A percentile compares a stretch with the other conserved stretches of the same genome.
Evolutionary conservation across 2,888 invertebrate species (phyloP).

Genomic region (Torymus texanus): DNA sequence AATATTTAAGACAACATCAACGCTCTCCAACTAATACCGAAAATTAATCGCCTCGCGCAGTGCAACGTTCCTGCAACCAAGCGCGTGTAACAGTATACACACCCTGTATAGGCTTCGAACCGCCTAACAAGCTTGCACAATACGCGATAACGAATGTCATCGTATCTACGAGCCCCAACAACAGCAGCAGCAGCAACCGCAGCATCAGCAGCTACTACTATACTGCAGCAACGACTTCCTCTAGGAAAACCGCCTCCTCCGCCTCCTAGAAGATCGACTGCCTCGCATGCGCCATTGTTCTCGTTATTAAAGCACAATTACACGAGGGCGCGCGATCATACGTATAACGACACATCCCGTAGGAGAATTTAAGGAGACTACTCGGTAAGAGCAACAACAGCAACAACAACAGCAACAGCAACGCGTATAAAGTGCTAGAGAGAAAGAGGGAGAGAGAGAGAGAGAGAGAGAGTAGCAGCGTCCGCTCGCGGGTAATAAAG

Average conservation of each 20-base stretch:
- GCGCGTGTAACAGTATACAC: too few species aligned
- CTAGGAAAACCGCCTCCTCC: neutral
- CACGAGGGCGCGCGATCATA: constrained; percentile 19
- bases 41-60: too few species aligned
- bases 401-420: too few species aligned
- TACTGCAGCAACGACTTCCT: constrained; percentile 8
- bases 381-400: constrained; percentile 49
- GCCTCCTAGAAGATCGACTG: constrained; percentile 3
- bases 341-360: constrained; percentile 56
- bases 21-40: too few species aligned
- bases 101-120: too few species aligned
- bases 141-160: constrained; percentile 47
- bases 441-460: neutral
- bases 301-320: constrained; percentile 55
- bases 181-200: constrained; percentile 2
- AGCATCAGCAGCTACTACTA: neutral
- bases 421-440: too few species aligned
- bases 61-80: too few species aligned
- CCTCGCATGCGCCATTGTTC: constrained; percentile 51
- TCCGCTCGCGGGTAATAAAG: constrained; percentile 67
- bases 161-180: neutral
- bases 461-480: constrained; percentile 60
- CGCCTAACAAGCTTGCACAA: constrained; percentile 34
- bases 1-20: too few species aligned
- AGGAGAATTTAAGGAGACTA: constrained; percentile 63